Base-by-base conservation (phyloP, 2,888 invertebrate genomes). In the Hydrotaea diabolus region DNA sequence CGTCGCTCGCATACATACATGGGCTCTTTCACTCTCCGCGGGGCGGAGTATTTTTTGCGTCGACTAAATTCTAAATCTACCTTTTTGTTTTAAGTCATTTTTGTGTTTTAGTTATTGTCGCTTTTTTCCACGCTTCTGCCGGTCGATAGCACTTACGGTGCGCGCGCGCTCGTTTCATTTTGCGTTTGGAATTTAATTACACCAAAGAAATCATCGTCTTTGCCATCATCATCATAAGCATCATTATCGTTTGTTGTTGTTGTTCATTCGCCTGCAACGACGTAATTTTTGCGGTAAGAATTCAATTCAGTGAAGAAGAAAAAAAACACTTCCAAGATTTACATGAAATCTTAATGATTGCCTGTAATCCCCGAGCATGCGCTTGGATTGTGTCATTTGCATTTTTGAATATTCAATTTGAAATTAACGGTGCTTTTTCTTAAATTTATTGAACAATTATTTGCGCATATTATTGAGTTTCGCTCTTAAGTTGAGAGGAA, bases 31-130 rank as follows among this genome's bases (percentile, higher is more conserved):
- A 39, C 23, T 46, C 31, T 69, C 7, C n/a, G 19, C 21, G 15
- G 9, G 55, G 21, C 21, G 55, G 55, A 21, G 17, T 43, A 66
- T 21, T 66, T 43, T 31, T 31, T 46, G 21, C 21, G 15, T 43
- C 5, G 69, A 69, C 17, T 69, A n/a, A 39, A 36, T n/a, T 43
- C 13, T 0, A 66, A 66, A 66, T 66, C 69, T 69, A 43, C 43
- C 46, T 69, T n/a, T 69, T 69, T 69, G 21, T 46, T 66, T 46
- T 21, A 21, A 69, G 13, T 15, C 64, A 69, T 69, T 43, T 69
- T 43, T 36, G 43, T 43, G 36, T 23, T 69, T 69, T 69, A 69
- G 69, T 69, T 69, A 69, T 46, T 69, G 69, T 69, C 69, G 23
- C 66, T 17, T 23, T 36, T 31, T 62, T 62, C 36, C 11, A 62